Evolutionary conservation across 2,797 vertebrate species (phyloP).

Genomic region (Merluccius polli): DNA sequence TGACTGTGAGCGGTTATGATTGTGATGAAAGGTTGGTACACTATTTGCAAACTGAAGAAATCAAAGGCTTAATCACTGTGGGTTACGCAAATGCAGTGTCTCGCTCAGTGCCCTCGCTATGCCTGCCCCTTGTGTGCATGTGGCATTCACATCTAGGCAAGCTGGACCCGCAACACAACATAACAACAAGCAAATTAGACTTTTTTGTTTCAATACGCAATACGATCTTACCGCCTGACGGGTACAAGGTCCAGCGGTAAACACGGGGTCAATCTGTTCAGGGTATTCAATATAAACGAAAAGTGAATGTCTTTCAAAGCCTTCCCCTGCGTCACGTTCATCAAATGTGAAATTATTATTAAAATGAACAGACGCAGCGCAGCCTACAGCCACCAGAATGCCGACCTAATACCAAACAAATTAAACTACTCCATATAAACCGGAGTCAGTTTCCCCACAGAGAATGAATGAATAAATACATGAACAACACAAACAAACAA

Average conservation of each 20-base stretch:
- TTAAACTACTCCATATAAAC: background rate
- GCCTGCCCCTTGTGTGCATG: background rate
- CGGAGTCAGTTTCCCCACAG: background rate
- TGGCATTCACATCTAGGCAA: background rate
- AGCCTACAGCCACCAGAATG: background rate
- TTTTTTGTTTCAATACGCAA: background rate
- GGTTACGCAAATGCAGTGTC: constrained; percentile 53
- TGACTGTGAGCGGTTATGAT: background rate
- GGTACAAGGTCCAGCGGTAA: no score
- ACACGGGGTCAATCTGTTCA: background rate
- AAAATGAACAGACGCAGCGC: background rate
- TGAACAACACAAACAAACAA: background rate
- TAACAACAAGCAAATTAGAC: background rate
- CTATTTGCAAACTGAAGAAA: constrained; percentile 17
- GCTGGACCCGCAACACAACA: background rate
- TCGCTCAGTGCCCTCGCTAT: background rate
- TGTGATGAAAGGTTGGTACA: background rate
- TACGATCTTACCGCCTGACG: no score
- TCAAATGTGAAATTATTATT: background rate
- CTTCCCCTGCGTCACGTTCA: background rate
- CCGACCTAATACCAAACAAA: background rate
- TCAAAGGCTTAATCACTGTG: constrained; percentile 34
- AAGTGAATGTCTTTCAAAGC: background rate
- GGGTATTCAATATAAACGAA: background rate
- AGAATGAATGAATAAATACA: background rate